Base-by-base conservation (phyloP, 2,113 vertebrate genomes). In the Melanocharis versteri region DNA sequence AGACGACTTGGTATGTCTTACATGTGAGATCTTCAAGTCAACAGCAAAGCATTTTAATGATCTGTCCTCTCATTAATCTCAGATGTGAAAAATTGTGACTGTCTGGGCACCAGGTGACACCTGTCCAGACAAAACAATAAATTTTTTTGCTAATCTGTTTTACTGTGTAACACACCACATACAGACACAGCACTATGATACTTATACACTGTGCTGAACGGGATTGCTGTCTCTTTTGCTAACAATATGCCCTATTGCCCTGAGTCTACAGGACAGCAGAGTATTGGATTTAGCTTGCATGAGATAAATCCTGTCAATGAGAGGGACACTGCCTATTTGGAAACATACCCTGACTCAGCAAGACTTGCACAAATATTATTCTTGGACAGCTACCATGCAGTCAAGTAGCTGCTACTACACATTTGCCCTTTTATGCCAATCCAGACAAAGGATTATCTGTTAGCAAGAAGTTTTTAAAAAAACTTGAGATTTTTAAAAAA, bases 331-430 rank as follows among this genome's bases (percentile, higher is more conserved):
- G 66, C 78, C 61, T 90, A 20, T 95, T 93, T 62, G 56, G 50
- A 96, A 95, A 70, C 75, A 48, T 54, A 93, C 18, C 30, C 92
- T 96, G 95, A 96, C 75, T 95, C 90, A 94, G 94, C 70, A 94
- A 87, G 91, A 44, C 61, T 77, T 81, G 54, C 44, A 88, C 21
- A 96, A 95, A 97, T 94, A 79, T 97, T 96, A 95, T 92, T 81
- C 61, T 95, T 97, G 95, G 94, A 88, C 48, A 65, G 39, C 11
- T 65, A 86, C 45, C 68, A 85, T 56, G 51, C 30, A 91, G 50
- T 87, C 89, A 95, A 95, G 81, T 83, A 92, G 75, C 54, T 91
- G 60, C 56, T 97, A 83, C 72, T 87, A 95, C 84, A 79, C 60
- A 81, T 94, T 90, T 93, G 76, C 68, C 73, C 68, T 95, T 87